phyloP scores from a whole-genome alignment of 1,140 invertebrate genomes.

The Hydropsyche tenuis region DNA sequence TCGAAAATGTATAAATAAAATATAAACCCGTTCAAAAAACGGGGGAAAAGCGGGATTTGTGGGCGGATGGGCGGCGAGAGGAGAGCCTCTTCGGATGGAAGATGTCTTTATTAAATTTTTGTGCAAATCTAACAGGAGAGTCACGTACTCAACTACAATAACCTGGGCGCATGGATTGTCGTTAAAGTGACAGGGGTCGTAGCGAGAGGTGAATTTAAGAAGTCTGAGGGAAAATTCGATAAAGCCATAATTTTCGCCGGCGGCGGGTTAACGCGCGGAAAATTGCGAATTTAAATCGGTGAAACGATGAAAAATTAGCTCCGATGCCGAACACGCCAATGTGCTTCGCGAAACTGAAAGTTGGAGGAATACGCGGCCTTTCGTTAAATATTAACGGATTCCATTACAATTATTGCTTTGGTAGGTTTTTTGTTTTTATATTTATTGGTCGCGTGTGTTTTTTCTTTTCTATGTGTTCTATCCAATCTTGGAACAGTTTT shows the following conservation, averaged over 20 bases:
- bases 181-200: slow-evolving; percentile 25
- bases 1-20: slow-evolving; percentile 8
- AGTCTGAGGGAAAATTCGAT: slow-evolving; percentile 12
- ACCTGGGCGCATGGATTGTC: slow-evolving; percentile 25
- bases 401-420: too few relatives aligned
- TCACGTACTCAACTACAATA: slow-evolving; percentile 25
- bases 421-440: too few relatives aligned
- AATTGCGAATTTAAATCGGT: neutral
- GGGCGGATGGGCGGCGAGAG: neutral
- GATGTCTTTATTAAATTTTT: slow-evolving; percentile 28
- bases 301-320: too few relatives aligned
- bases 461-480: neutral
- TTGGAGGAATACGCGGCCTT: too few relatives aligned
- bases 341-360: too few relatives aligned
- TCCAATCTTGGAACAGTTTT: neutral
- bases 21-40: neutral
- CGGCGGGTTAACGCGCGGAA: slow-evolving; percentile 1
- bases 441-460: too few relatives aligned
- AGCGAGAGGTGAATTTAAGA: slow-evolving; percentile 22
- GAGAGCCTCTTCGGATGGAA: neutral
- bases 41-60: neutral
- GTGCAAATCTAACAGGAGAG: slow-evolving; percentile 28
- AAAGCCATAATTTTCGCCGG: slow-evolving; percentile 4
- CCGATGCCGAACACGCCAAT: too few relatives aligned
- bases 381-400: too few relatives aligned